These are phyloP conservation scores for Lacerta agilis DNA, from an alignment of 2,797 vertebrate species.

Conservation along the genomic window DNA sequence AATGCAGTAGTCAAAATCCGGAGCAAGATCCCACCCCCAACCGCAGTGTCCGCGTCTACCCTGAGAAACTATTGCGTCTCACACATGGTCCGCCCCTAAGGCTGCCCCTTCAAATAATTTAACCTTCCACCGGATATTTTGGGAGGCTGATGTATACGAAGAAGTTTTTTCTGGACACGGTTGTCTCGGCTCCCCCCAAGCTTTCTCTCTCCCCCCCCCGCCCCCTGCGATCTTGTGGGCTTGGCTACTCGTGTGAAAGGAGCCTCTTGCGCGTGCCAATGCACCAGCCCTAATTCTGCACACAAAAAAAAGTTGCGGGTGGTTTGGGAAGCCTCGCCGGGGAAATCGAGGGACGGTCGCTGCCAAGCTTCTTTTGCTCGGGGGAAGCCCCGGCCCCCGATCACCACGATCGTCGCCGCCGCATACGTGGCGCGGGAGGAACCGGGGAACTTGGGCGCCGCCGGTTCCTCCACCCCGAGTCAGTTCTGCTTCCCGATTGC, in stretches of 20 bases:
- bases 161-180: background rate
- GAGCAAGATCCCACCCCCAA: background rate
- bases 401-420: too few relatives aligned
- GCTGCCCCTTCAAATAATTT: background rate
- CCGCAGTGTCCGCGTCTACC: background rate
- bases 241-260: background rate
- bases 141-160: background rate
- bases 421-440: too few relatives aligned
- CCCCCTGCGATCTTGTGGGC: background rate
- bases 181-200: background rate
- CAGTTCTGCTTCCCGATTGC: background rate
- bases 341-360: background rate
- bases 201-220: background rate
- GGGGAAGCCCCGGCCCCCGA: too few relatives aligned
- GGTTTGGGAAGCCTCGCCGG: background rate
- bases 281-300: background rate
- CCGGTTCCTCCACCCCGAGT: background rate
- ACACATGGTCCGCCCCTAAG: background rate
- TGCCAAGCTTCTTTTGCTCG: background rate
- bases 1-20: constrained; percentile 14
- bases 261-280: background rate
- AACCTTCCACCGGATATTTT: background rate
- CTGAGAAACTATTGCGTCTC: background rate
- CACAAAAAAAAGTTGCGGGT: background rate
- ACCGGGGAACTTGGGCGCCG: too few relatives aligned